Evolutionary conservation across 2,113 vertebrate species (phyloP).

Genomic region (Hippoglossus stenolepis): DNA sequence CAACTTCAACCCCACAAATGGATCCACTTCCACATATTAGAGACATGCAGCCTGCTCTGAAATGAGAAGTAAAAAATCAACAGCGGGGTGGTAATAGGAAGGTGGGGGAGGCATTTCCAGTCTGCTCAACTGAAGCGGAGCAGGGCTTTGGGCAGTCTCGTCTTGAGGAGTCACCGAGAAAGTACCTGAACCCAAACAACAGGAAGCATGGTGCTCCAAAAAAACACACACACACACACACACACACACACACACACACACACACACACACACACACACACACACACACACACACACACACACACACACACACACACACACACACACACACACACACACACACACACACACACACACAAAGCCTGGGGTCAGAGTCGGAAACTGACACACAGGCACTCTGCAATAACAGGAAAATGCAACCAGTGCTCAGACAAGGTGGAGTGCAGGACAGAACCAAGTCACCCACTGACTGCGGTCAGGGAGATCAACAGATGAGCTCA

Average conservation of each 20-base stretch:
- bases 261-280: conserved; percentile 28
- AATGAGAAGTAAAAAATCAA: conserved; percentile 34
- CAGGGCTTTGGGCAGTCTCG: background rate
- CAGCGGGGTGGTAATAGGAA: conserved; percentile 2
- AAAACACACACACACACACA: conserved; percentile 15
- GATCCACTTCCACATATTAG: conserved; percentile 5
- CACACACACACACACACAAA: conserved; percentile 23
- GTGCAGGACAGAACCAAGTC: conserved; percentile 5
- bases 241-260: conserved; percentile 20
- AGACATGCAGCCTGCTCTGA: conserved; percentile 1
- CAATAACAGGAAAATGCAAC: conserved; percentile 77
- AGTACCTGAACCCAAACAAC: conserved; percentile 70
- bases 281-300: conserved; percentile 13
- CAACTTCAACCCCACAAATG: background rate
- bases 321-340: conserved; percentile 20
- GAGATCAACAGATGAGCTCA: conserved; percentile 5
- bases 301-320: conserved; percentile 21
- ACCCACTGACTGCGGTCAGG: conserved; percentile 13
- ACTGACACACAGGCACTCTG: conserved; percentile 39
- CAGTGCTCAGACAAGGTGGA: conserved; percentile 21
- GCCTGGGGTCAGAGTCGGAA: conserved; percentile 54
- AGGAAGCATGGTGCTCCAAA: conserved; percentile 51
- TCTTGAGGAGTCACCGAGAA: conserved; percentile 44
- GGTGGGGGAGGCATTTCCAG: conserved; percentile 69
- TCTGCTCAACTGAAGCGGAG: conserved; percentile 86